These are phyloP conservation scores for Sesamia nonagrioides DNA, from an alignment of 1,140 invertebrate species.

Conservation along the genomic window DNA sequence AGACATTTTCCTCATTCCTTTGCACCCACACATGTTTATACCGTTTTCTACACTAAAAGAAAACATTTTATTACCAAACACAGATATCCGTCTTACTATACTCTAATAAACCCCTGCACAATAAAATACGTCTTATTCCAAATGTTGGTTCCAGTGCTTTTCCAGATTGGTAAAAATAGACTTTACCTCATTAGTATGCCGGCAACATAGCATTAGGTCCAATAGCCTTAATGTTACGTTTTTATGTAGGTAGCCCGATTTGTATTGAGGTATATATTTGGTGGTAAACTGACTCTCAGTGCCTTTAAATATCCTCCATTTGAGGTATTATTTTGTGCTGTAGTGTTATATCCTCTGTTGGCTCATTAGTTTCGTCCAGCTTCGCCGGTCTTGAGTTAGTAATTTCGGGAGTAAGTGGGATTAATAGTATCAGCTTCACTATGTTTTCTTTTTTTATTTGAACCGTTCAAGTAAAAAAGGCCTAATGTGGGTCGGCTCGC, in stretches of 20 bases:
- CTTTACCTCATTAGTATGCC: conserved; percentile 35
- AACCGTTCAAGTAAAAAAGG: too few species aligned
- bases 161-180: conserved; percentile 38
- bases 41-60: background rate
- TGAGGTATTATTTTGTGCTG: background rate
- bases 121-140: conserved; percentile 29
- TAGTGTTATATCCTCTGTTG: background rate
- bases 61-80: background rate
- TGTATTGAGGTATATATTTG: conserved; percentile 6
- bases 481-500: too few species aligned
- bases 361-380: background rate
- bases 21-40: too few species aligned
- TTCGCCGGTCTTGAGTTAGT: background rate
- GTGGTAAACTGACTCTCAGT: conserved; percentile 2
- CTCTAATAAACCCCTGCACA: conserved; percentile 10
- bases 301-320: conserved; percentile 32
- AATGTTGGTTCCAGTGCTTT: conserved; percentile 15
- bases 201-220: conserved; percentile 26
- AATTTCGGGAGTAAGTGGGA: background rate
- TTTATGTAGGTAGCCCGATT: conserved; percentile 6
- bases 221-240: conserved; percentile 39
- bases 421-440: background rate
- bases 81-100: background rate
- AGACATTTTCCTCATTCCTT: too few species aligned
- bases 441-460: too few species aligned